Conservation (phyloP, 1,140 invertebrate species). For the Dendroctonus ponderosae region DNA sequence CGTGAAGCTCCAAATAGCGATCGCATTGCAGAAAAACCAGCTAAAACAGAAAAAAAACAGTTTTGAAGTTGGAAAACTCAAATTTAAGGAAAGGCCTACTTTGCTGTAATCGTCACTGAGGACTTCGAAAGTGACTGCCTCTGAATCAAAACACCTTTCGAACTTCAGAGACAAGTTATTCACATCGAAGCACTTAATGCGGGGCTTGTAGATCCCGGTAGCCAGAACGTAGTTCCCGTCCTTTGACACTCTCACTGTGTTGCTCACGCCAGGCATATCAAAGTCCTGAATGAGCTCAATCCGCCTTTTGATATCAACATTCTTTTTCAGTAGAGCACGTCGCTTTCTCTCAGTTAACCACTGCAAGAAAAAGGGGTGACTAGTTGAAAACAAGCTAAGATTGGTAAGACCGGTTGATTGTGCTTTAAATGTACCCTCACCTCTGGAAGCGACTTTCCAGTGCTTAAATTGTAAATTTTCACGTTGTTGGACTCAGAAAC, state of each 20-base stretch:
- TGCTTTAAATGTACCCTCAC: conserved; percentile 60
- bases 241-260: conserved; percentile 78
- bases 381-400: background rate
- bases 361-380: conserved; percentile 57
- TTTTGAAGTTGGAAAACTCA: background rate
- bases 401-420: conserved; percentile 3
- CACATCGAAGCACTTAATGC: conserved; percentile 94
- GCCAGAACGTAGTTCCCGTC: conserved; percentile 93
- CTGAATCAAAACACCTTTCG: conserved; percentile 96
- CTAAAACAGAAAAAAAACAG: conserved; percentile 53
- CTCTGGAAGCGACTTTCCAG: conserved; percentile 94
- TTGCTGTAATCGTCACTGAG: conserved; percentile 89
- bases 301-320: conserved; percentile 83
- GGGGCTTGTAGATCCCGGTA: conserved; percentile 95
- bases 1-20: conserved; percentile 94
- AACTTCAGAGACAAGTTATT: conserved; percentile 97
- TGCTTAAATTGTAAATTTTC: conserved; percentile 97
- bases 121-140: conserved; percentile 85
- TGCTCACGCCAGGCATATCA: conserved; percentile 95
- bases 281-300: conserved; percentile 99
- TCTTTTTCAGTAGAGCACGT: conserved; percentile 81
- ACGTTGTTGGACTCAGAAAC: conserved; percentile 88
- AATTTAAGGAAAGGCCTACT: conserved; percentile 54
- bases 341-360: conserved; percentile 92
- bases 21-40: conserved; percentile 78